Evolutionary conservation across 2,888 invertebrate species (phyloP), one percentile per base, ranked within the genome.

Genomic region (Archaeoteleia sp.): DNA sequence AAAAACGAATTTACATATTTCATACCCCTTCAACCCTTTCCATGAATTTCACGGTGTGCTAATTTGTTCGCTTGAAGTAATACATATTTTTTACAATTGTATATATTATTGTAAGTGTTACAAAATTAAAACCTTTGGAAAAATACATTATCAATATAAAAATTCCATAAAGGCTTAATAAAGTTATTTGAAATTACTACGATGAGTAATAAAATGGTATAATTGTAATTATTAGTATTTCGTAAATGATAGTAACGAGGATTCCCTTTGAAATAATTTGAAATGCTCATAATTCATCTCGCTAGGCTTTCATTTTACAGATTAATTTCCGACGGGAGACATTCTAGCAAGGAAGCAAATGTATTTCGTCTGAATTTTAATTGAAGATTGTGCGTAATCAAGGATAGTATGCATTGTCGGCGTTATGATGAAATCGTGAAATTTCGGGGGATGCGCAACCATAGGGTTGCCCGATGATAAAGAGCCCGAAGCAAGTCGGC

Each of bases 401-500:
- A 27, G 42, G 17, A 27, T 27, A 13, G 27, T 17, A 12, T 25
- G 42, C 42, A 40, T 40, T 17, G 40, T 40, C 20, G 23, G 9
- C 20, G 12, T 40, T 40, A 40, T 23, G 20, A 40, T 9, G 25
- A 27, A 42, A 27, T 12, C 42, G 42, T n/a, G 42, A 6, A 23
- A 14, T 42, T 42, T 42, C 10, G 13, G 42, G 42, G 27, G 27
- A 7, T 42, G 42, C 42, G 42, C 27, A 42, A 25, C 13, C 27
- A 7, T 12, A 13, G 42, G 42, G 42, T 27, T 6, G 15, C 17
- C 1, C 27, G 57, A n/a, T 48, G 29, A 48, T 65, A 54, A 68
- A 69, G 45, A 70, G 71, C 77, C 70, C 68, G 66, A 70, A 75
- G 77, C 77, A 69, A 76, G 73, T 63, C 74, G 70, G 72, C 75